Base-by-base conservation (phyloP, 2,888 invertebrate genomes). In the Cataglyphis rosenhaueri region DNA sequence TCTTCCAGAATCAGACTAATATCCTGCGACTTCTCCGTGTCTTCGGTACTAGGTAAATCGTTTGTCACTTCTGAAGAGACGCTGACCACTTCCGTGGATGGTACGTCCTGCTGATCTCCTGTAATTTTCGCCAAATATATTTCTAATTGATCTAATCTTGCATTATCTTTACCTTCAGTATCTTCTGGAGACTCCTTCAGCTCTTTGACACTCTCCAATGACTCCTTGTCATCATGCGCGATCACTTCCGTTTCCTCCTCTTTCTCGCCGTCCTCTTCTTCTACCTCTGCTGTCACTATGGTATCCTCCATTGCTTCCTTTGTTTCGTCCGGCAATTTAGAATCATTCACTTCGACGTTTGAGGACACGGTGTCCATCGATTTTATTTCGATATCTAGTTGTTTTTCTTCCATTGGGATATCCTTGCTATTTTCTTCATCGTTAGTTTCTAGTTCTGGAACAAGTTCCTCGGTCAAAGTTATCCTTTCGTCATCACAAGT, bases 261-360 rank as follows among this genome's bases (percentile, higher is more conserved):
- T 68, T 92, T 92, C 8, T 87, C 91, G 21, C 87, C 86, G 32
- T 89, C 88, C 59, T 91, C 92, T 66, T 93, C 92, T 62, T 91
- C 76, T 15, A 81, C 25, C 10, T 70, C 85, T 38, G 89, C 88
- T 57, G 91, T 92, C 71, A 92, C 92, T 61, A 91, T 62, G 12
- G 68, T 52, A 9, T 82, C 73, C 21, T 86, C 81, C 5, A 78
- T 55, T 9, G 65, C n/a, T 38, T 91, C 83, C 62, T 81, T 88
- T n/a, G 62, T 48, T 12, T 83, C 81, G 4, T 76, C 78, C 12
- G 38, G 38, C 32, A 94, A 94, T 84, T 95, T 93, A 0, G 94
- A 94, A 74, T 95, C 94, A 25, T 93, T 94, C 57, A 94, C 94
- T 86, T 95, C 95, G 3, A 95, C 94, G 18, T 71, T 78, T n/a